These are phyloP conservation scores for Pygmarrhopalites habei DNA, from an alignment of 1,140 invertebrate species.

Conservation along the genomic window DNA sequence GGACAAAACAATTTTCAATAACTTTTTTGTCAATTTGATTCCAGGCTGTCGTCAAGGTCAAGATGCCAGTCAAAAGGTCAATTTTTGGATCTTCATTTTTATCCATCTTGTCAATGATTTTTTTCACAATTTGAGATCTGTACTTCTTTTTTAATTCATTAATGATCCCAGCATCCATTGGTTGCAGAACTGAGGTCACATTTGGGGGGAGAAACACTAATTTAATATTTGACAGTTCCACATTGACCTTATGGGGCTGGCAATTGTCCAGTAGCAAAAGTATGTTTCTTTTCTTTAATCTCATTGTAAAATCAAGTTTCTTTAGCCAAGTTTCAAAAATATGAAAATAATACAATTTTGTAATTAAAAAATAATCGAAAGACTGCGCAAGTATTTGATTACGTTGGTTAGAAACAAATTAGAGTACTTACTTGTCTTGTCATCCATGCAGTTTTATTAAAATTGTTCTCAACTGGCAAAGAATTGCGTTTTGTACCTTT, in stretches of 20 bases:
- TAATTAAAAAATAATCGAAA: background rate
- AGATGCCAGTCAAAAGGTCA: conserved; percentile 3
- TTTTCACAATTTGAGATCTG: conserved; percentile 9
- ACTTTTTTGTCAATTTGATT: background rate
- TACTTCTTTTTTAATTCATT: conserved; percentile 39
- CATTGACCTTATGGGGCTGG: conserved; percentile 42
- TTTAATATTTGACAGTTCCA: conserved; percentile 43
- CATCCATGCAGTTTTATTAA: conserved; percentile 50
- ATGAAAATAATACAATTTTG: conserved; percentile 1
- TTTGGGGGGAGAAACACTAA: conserved; percentile 46
- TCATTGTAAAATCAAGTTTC: conserved; percentile 6
- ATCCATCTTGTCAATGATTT: conserved; percentile 17
- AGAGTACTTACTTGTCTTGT: conserved; percentile 42
- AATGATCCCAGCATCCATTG: conserved; percentile 48
- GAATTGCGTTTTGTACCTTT: conserved; percentile 42
- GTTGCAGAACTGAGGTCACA: conserved; percentile 45
- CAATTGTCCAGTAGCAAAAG: conserved; percentile 49
- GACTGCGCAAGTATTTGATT: too few species aligned
- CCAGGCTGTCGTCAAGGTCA: background rate
- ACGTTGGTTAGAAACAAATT: background rate
- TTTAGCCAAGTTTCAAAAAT: conserved; percentile 36
- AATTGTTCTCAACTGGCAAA: conserved; percentile 43
- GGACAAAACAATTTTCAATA: background rate
- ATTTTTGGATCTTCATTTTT: background rate
- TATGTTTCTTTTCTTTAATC: conserved; percentile 43